These are phyloP conservation scores for Heliconius congener DNA, from an alignment of 1,140 invertebrate species.

Conservation along the genomic window DNA sequence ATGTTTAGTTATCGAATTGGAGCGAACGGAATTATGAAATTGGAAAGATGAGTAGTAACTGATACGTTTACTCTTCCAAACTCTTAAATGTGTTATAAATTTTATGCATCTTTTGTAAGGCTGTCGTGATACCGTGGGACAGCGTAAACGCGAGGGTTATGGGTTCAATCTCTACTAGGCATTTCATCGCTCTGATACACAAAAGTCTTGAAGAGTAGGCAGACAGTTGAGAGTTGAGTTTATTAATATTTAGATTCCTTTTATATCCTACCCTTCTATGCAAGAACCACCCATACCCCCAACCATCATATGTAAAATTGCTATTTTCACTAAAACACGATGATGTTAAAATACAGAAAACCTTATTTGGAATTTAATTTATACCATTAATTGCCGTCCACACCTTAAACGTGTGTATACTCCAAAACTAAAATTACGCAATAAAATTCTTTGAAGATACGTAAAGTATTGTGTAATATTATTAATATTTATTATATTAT, in stretches of 20 bases:
- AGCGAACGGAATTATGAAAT: background rate
- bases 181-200: too few species aligned
- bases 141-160: too few species aligned
- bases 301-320: background rate
- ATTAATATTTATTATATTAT: constrained; percentile 17
- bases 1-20: background rate
- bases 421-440: constrained; percentile 23
- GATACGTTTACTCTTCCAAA: too few species aligned
- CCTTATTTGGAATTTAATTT: background rate
- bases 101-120: too few species aligned
- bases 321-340: background rate
- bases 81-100: too few species aligned
- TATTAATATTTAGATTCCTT: too few species aligned
- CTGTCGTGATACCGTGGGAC: too few species aligned
- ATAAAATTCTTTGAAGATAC: constrained; percentile 25
- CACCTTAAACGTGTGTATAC: background rate
- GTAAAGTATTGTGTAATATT: constrained; percentile 2
- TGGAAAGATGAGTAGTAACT: too few species aligned
- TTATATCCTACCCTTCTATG: too few species aligned
- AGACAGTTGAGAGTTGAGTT: too few species aligned
- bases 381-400: background rate
- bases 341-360: background rate
- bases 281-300: background rate
- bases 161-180: too few species aligned
- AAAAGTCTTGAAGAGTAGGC: too few species aligned